phyloP scores from a whole-genome alignment of 1,140 invertebrate species.

The Pseudomyrmex flavicornis region DNA sequence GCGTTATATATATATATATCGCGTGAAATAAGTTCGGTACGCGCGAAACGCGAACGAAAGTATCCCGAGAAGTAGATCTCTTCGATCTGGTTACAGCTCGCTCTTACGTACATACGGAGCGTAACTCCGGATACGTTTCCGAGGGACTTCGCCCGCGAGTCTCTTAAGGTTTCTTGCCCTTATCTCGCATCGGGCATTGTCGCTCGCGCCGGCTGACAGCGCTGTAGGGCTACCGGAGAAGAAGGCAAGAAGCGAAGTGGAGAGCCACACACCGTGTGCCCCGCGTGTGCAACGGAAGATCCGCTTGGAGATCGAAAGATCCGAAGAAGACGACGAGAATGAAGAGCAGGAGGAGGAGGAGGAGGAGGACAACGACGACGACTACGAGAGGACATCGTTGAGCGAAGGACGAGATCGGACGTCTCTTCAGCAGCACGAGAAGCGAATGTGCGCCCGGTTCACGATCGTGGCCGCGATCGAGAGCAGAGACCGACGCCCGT shows the following conservation, averaged over 20 bases:
- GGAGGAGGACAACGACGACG: slow-evolving; percentile 52
- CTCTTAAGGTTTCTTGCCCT: slow-evolving; percentile 70
- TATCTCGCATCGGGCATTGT: slow-evolving; percentile 84
- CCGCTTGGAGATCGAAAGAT: slow-evolving; percentile 74
- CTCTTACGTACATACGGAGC: slow-evolving; percentile 46
- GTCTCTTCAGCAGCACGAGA: slow-evolving; percentile 47
- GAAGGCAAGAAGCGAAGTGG: slow-evolving; percentile 26
- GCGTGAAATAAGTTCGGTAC: slow-evolving; percentile 30
- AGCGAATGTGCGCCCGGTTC: slow-evolving; percentile 47
- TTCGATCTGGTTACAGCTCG: slow-evolving; percentile 64
- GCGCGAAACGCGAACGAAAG: slow-evolving; percentile 44
- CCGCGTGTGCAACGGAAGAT: slow-evolving; percentile 31
- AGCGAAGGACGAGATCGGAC: slow-evolving; percentile 65
- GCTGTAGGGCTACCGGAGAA: slow-evolving; percentile 63
- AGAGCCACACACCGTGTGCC: neutral
- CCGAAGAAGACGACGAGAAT: slow-evolving; percentile 65
- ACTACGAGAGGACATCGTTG: slow-evolving; percentile 49
- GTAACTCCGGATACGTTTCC: slow-evolving; percentile 61
- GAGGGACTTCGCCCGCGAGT: slow-evolving; percentile 43
- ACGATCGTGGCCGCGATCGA: slow-evolving; percentile 66
- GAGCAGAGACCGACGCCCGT: slow-evolving; percentile 74
- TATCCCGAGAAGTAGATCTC: slow-evolving; percentile 66
- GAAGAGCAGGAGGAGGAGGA: neutral
- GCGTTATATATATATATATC: slow-evolving; percentile 65
- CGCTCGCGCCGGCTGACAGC: slow-evolving; percentile 82